These are phyloP conservation scores for Gobiocypris rarus DNA, from an alignment of 2,113 vertebrate genomes.

Conservation along the genomic window DNA sequence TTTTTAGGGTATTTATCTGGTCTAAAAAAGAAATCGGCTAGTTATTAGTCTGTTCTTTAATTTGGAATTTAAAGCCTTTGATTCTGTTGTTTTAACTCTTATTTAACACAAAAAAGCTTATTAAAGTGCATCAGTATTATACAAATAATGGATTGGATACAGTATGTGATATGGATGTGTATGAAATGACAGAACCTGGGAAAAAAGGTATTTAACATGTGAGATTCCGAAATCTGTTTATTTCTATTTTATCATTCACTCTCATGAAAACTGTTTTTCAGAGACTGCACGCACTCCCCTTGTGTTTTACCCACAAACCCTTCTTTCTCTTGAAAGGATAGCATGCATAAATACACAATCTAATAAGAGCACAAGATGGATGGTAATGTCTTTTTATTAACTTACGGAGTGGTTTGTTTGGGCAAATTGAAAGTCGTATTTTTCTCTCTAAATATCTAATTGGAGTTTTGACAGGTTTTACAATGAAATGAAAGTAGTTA, in stretches of 20 bases:
- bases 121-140: neutral
- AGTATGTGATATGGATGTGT: neutral
- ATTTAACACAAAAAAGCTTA: conserved; percentile 19
- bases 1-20: conserved; percentile 77
- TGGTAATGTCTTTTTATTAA: conserved; percentile 66
- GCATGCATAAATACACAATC: conserved; percentile 60
- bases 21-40: conserved; percentile 72
- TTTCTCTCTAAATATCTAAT: conserved; percentile 64
- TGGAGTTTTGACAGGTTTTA: conserved; percentile 58
- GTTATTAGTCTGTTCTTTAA: conserved; percentile 66
- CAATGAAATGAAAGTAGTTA: conserved; percentile 51
- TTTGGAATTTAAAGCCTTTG: conserved; percentile 64
- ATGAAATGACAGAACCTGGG: conserved; percentile 7
- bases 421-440: conserved; percentile 65
- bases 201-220: conserved; percentile 22
- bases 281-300: conserved; percentile 37
- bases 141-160: neutral
- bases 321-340: conserved; percentile 61
- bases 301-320: conserved; percentile 56
- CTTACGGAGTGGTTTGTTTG: conserved; percentile 64
- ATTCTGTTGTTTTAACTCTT: conserved; percentile 44
- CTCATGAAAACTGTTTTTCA: conserved; percentile 36
- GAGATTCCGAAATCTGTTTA: conserved; percentile 33
- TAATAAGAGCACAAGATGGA: conserved; percentile 65
- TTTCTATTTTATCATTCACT: conserved; percentile 49